Evolutionary conservation across 2,888 invertebrate species (phyloP).

Genomic region (Ligdia adustata): DNA sequence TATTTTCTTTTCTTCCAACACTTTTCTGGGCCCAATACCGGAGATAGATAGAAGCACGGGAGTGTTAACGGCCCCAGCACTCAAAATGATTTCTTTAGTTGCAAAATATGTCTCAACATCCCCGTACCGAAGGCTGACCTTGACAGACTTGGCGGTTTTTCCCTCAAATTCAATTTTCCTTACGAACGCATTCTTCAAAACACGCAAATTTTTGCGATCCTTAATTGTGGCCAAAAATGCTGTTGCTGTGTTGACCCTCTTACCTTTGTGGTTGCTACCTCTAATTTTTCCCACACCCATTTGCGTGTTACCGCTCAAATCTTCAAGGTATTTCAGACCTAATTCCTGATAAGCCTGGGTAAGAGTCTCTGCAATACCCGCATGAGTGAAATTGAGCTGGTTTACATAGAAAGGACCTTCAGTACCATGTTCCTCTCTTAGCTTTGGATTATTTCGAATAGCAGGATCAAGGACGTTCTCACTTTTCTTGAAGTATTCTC

Average conservation of each 20-base stretch:
- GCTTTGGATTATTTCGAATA: constrained; percentile 62
- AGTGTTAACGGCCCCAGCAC: constrained; percentile 68
- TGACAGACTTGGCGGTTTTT: constrained; percentile 56
- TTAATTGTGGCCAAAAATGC: constrained; percentile 68
- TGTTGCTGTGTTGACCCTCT: constrained; percentile 81
- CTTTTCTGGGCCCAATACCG: constrained; percentile 64
- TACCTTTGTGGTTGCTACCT: constrained; percentile 77
- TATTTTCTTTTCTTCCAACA: constrained; percentile 56
- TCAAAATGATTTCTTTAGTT: constrained; percentile 65
- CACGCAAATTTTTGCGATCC: constrained; percentile 60
- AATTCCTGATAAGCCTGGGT: constrained; percentile 74
- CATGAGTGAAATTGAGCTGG: constrained; percentile 70
- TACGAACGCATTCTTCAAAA: constrained; percentile 63
- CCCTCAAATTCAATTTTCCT: constrained; percentile 51
- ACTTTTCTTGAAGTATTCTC: constrained; percentile 70
- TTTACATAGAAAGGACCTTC: constrained; percentile 80
- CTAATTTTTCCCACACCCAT: constrained; percentile 82
- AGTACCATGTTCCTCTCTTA: constrained; percentile 68
- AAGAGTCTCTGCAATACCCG: constrained; percentile 58
- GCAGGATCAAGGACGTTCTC: constrained; percentile 68
- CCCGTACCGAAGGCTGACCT: constrained; percentile 51
- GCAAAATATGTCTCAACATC: constrained; percentile 53
- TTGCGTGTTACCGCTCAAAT: constrained; percentile 73
- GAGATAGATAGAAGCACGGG: constrained; percentile 68
- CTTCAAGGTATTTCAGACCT: constrained; percentile 71